Evolutionary conservation across 2,888 invertebrate species (phyloP).

Genomic region (Netelia melanura): DNA sequence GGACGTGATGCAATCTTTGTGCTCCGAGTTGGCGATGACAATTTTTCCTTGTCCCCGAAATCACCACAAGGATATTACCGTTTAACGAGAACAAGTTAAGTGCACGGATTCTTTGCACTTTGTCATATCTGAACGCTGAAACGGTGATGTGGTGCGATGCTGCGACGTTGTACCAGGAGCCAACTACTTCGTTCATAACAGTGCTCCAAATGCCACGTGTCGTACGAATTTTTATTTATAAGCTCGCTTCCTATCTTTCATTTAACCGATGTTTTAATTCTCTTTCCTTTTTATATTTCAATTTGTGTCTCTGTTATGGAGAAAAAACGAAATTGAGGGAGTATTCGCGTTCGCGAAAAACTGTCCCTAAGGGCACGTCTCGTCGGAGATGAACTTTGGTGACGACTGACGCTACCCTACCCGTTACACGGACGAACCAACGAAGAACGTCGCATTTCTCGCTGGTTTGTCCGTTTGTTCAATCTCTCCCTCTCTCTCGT

Average conservation of each 20-base stretch:
- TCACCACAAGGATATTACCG: conserved; percentile 33
- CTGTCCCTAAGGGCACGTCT: background rate
- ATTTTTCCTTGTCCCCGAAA: conserved; percentile 50
- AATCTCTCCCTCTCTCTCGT: background rate
- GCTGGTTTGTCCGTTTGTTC: background rate
- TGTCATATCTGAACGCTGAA: background rate
- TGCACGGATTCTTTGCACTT: background rate
- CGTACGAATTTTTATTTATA: background rate
- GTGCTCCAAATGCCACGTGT: background rate
- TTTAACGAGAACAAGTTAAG: background rate
- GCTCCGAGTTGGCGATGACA: conserved; percentile 68
- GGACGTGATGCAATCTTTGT: conserved; percentile 72
- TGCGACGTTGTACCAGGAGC: background rate
- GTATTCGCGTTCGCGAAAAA: background rate
- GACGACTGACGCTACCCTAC: conserved; percentile 49
- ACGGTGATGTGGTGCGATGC: background rate
- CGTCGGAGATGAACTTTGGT: conserved; percentile 39
- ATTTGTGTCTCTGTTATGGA: background rate
- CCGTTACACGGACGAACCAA: conserved; percentile 47
- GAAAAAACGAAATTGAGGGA: background rate
- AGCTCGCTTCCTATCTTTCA: background rate
- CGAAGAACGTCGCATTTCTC: conserved; percentile 13
- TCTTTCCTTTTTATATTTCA: background rate
- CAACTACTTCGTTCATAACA: background rate
- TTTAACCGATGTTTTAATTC: background rate